Evolutionary conservation across 2,888 invertebrate species (phyloP), one percentile per base, ranked within the genome.

Genomic region (Desoria tigrina): DNA sequence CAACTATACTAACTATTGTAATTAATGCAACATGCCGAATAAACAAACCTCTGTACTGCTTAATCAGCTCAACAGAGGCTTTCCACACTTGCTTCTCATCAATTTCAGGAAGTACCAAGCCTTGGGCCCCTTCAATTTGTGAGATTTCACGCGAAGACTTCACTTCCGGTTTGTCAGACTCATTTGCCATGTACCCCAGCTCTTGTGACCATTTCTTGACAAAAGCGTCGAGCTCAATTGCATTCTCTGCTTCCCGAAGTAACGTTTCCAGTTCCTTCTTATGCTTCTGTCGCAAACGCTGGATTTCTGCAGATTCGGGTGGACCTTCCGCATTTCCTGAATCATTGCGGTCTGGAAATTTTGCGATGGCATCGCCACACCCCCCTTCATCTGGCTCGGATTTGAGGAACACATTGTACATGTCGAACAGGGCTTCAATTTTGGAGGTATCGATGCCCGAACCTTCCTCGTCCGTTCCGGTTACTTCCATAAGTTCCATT

Each of bases 161-260:
- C 7, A 45, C 59, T 4, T 61, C 58, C 1, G 0, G 42, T 27
- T 26, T 63, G 51, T 55, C n/a, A 16, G 1, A 2, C 2, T 61
- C 56, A 3, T 27, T 37, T 2, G 61, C 18, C 0, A 58, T 51
- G 14, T 61, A 51, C 16, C 42, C 54, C 45, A 68, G 58, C 49
- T 63, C 57, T 11, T 23, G 21, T 39, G 68, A 42, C 68, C 68
- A 68, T 26, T 65, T 42, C 26, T 68, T 57, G 24, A 68, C 62
- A 16, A 62, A 58, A n/a, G 39, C 59, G 39, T 68, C 62, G 39
- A 68, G 39, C 28, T 45, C 27, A 21, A 68, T n/a, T 14, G 62
- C 58, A n/a, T 60, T 65, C 6, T 68, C 68, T 0, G 65, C 53
- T 42, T 68, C 68, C 28, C 55, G 53, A 7, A 68, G 55, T 26